Conservation (phyloP, 1,140 invertebrate species). For the Zaprionus lachaisei region DNA sequence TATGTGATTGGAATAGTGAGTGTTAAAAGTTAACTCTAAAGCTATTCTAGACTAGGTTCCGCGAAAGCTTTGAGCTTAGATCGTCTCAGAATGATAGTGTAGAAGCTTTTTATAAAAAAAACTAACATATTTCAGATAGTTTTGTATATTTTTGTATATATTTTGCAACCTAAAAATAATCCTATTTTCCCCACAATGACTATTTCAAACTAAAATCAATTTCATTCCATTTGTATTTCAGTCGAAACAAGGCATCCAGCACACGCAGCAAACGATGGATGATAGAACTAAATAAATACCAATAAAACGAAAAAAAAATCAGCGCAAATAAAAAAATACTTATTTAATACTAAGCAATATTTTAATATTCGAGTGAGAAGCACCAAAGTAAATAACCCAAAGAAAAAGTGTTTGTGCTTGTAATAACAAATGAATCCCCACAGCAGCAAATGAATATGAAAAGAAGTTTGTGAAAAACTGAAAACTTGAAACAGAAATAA, state of each 20-base stretch:
- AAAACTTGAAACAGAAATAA: slow-evolving; percentile 15
- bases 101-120: background rate
- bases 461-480: slow-evolving; percentile 24
- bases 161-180: background rate
- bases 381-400: slow-evolving; percentile 28
- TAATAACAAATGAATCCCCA: slow-evolving; percentile 23
- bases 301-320: slow-evolving; percentile 13
- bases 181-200: background rate
- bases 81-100: background rate
- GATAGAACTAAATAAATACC: slow-evolving; percentile 50
- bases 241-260: slow-evolving; percentile 22
- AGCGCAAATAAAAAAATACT: slow-evolving; percentile 30
- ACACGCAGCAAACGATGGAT: slow-evolving; percentile 54
- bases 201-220: background rate
- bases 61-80: background rate
- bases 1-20: background rate
- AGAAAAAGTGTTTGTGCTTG: slow-evolving; percentile 30
- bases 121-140: background rate
- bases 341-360: slow-evolving; percentile 71
- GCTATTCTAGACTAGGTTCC: background rate
- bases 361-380: slow-evolving; percentile 71
- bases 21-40: background rate
- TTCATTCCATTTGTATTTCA: background rate
- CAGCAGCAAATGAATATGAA: slow-evolving; percentile 20
- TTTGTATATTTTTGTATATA: background rate